Base-by-base conservation (phyloP, 2,797 vertebrate genomes). In the Philypnodon macrostomus region DNA sequence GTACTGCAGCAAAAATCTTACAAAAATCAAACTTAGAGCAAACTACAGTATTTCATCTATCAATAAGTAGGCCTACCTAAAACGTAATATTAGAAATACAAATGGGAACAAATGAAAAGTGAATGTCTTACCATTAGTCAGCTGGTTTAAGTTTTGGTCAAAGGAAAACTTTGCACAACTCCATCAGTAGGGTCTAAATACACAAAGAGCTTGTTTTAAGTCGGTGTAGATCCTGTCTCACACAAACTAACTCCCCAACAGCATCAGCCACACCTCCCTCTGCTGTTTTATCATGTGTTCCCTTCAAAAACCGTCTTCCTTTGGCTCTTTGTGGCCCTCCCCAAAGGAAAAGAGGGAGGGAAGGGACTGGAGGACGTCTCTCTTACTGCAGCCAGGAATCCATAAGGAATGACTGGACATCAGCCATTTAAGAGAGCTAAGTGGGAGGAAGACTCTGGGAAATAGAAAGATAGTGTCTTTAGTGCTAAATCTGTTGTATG, bases 91-190 rank as follows among this genome's bases (percentile, higher is more conserved):
- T n/a, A n/a, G n/a, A n/a, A n/a, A n/a, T n/a, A n/a, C n/a, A n/a
- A n/a, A n/a, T n/a, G n/a, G n/a, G n/a, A n/a, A n/a, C n/a, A n/a
- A n/a, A n/a, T n/a, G n/a, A n/a, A n/a, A n/a, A n/a, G n/a, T n/a
- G n/a, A 9, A 7, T 21, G 2, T 51, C 81, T 77, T 79, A 80
- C 80, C 82, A 51, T 7, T 5, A 29, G 19, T 49, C 46, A 47
- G 29, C 41, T 8, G 1, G 24, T 50, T 41, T 38, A 32, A 58
- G 23, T 12, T 38, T 2, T 51, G 41, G 16, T 63, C 4, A 55
- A 33, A 23, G 32, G 31, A 4, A 38, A 63, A 34, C 18, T 55
- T 35, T 49, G 31, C 17, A 6, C 34, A 32, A 5, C 13, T 73
- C 34, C 47, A 45, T 64, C 18, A 7, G 46, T 44, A 32, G 4